Evolutionary conservation across 2,888 invertebrate species (phyloP), one percentile per base, ranked within the genome.

Genomic region (Coecobrya sp.): DNA sequence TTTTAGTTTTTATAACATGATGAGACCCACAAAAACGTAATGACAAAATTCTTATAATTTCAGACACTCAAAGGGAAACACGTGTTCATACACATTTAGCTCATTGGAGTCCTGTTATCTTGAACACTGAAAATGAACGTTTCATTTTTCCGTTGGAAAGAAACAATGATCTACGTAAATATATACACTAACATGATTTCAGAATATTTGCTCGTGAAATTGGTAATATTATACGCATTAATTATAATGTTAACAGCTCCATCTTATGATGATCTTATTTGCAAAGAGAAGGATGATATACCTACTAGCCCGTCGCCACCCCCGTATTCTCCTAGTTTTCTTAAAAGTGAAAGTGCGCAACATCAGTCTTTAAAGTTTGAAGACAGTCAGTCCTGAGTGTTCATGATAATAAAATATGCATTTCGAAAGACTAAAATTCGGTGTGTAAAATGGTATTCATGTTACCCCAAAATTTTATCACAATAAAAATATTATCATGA

Each of bases 271-370:
- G 90, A 90, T 16, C 79, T 86, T 11, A 11, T n/a, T 42, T 13
- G 22, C 4, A 73, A 81, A 62, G 70, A 82, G 0, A 16, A 30
- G 7, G 90, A 90, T 16, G 27, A 13, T 13, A n/a, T 62, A n/a
- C n/a, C n/a, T 1, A 19, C 65, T 22, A 89, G 89, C 22, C 86
- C 89, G 11, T 59, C 79, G 7, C 89, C 89, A 8, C 90, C 89
- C 16, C 89, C 90, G 3, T 90, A 90, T n/a, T 62, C 90, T 30
- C 90, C 86, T 10, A 90, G 90, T 42, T 86, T 85, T 79, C 27
- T 8, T 25, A 5, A 13, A 10, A n/a, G 1, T 7, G 59, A 76
- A 76, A 65, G 22, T 59, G n/a, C 59, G 1, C 10, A 22, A 11
- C 8, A 25, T 1, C 27, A 19, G 22, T 13, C 13, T 10, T 5